Evolutionary conservation across 2,888 invertebrate species (phyloP), one percentile per base, ranked within the genome.

Genomic region (Drosophila formosana): DNA sequence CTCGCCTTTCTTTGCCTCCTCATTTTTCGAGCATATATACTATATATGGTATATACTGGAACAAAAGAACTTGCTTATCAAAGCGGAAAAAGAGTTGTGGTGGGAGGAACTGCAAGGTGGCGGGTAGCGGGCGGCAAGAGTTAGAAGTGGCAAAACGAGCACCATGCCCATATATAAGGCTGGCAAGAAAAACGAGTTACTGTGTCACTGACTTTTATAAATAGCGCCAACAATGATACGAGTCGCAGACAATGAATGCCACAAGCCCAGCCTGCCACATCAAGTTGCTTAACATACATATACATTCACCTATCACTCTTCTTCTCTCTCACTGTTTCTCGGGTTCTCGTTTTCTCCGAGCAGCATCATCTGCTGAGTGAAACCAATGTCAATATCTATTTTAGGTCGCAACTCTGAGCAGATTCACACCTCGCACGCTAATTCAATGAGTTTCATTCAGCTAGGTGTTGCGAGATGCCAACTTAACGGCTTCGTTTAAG

Each of bases 191-290:
- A 67, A 69, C 83, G 79, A 88, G 88, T 88, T 88, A 88, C 83
- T 85, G 83, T 88, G 85, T 80, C 88, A 88, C 65, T 88, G 85
- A 85, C 83, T 81, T 88, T 88, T 88, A 84, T 84, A 84, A 87
- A 84, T 84, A 84, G 84, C 82, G 68, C 55, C 76, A 80, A 84
- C 85, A 87, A 84, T 82, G 80, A 78, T 76, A 71, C 75, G 72
- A 84, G 68, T 52, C 78, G 51, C 67, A 80, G 75, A 67, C 72
- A 75, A 75, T 67, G 75, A 80, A 71, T 56, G 63, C 65, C 67
- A 61, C 68, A 72, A 64, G 58, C 65, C 39, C 45, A 58, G 73
- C 41, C 57, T 56, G 51, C 66, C 53, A 67, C 72, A 72, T 67
- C 55, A 66, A 72, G 56, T 63, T 50, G 76, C 52, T 50, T 43